Evolutionary conservation across 2,888 invertebrate species (phyloP).

Genomic region (Drosophila mettleri): DNA sequence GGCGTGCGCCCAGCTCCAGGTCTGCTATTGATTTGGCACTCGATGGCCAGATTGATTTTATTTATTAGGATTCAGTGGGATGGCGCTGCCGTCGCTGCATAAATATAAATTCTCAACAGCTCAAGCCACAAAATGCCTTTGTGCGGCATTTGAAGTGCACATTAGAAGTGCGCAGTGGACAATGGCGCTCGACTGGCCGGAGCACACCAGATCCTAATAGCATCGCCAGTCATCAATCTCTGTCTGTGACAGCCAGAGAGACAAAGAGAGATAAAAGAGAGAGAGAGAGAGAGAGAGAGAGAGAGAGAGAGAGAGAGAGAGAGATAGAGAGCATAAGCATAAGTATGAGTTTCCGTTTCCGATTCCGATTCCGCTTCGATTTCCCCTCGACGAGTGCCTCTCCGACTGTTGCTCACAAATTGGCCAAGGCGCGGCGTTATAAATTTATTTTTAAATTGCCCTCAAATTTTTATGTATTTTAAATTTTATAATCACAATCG

Average conservation of each 20-base stretch:
- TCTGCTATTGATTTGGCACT: constrained; percentile 59
- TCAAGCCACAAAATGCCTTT: constrained; percentile 33
- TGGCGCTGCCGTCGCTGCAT: constrained; percentile 36
- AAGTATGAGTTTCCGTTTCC: neutral
- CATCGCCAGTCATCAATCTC: constrained; percentile 41
- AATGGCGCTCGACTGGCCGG: constrained; percentile 37
- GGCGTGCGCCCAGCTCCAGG: neutral
- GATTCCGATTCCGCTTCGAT: too few relatives aligned
- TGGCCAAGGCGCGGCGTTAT: too few relatives aligned
- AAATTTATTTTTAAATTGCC: too few relatives aligned
- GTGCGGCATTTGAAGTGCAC: constrained; percentile 46
- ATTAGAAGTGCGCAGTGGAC: constrained; percentile 25
- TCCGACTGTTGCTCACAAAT: constrained; percentile 3
- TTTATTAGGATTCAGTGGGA: constrained; percentile 30
- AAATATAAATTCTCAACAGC: constrained; percentile 42
- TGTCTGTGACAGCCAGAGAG: constrained; percentile 41
- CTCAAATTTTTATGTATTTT: too few relatives aligned
- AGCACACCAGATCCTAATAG: constrained; percentile 36
- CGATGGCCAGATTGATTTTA: constrained; percentile 48
- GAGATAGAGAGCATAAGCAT: constrained; percentile 17
- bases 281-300: too few relatives aligned
- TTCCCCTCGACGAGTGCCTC: too few relatives aligned
- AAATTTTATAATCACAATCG: neutral
- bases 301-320: too few relatives aligned
- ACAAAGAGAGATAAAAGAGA: too few relatives aligned